Conservation (phyloP, 2,113 vertebrate species). For the Acanthochromis polyacanthus region DNA sequence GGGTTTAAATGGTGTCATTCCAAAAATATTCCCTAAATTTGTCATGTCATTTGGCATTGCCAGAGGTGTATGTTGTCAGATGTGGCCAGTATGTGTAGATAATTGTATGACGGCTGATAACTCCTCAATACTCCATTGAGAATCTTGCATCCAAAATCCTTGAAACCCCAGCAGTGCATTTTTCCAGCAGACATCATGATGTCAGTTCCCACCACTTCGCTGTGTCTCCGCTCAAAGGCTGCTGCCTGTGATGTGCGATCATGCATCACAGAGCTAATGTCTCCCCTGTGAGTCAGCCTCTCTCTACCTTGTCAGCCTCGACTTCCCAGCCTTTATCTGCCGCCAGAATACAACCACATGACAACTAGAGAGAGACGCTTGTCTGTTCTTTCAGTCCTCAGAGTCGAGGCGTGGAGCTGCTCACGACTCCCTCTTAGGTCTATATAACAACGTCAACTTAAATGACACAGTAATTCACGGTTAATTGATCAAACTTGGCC, state of each 20-base stretch:
- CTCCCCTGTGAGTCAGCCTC: slow-evolving; percentile 78
- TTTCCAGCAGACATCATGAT: neutral
- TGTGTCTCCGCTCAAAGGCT: slow-evolving; percentile 56
- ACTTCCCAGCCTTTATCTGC: slow-evolving; percentile 67
- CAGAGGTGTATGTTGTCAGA: no score
- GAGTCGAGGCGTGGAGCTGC: slow-evolving; percentile 10
- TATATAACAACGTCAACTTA: neutral
- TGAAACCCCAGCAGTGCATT: neutral
- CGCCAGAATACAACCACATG: slow-evolving; percentile 62
- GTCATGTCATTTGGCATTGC: no score
- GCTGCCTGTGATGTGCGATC: slow-evolving; percentile 70
- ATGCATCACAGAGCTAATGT: slow-evolving; percentile 76
- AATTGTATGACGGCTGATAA: neutral
- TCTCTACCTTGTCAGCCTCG: slow-evolving; percentile 69
- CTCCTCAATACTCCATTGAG: no score
- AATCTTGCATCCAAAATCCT: neutral
- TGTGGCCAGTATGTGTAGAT: no score
- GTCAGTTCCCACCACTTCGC: slow-evolving; percentile 55
- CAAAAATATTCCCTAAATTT: no score
- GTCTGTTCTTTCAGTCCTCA: slow-evolving; percentile 44
- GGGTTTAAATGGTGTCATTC: no score
- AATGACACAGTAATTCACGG: neutral
- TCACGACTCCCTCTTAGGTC: slow-evolving; percentile 24
- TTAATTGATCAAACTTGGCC: slow-evolving; percentile 20
- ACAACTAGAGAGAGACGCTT: slow-evolving; percentile 45